Conservation (phyloP, 2,888 invertebrate genomes). For the Heliothis peltigera region DNA sequence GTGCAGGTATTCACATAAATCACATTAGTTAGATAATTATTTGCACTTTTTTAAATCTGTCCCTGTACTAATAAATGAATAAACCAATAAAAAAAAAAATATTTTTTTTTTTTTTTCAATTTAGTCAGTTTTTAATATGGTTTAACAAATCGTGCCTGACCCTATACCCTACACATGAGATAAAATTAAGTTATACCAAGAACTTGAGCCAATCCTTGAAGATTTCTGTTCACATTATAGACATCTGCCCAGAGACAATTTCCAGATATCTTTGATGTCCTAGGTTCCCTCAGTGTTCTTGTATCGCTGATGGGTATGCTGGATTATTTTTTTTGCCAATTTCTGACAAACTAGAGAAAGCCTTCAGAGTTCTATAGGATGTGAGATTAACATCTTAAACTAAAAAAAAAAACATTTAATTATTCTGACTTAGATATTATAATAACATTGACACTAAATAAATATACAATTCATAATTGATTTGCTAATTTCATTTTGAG, state of each 20-base stretch:
- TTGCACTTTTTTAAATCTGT: constrained; percentile 85
- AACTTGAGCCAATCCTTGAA: too few relatives aligned
- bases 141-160: too few relatives aligned
- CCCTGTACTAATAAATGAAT: constrained; percentile 58
- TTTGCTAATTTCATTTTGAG: constrained; percentile 17
- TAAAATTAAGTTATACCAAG: too few relatives aligned
- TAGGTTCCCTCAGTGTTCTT: too few relatives aligned
- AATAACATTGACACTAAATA: constrained; percentile 63
- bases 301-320: too few relatives aligned
- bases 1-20: constrained; percentile 53
- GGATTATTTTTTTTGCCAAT: too few relatives aligned
- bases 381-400: neutral
- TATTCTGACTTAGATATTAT: constrained; percentile 59
- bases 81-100: constrained; percentile 49
- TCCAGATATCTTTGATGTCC: too few relatives aligned
- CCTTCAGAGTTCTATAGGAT: neutral
- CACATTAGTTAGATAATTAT: constrained; percentile 70
- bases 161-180: too few relatives aligned
- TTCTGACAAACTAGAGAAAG: neutral
- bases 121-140: too few relatives aligned
- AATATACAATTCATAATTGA: constrained; percentile 47
- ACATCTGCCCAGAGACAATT: too few relatives aligned
- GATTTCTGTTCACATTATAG: too few relatives aligned
- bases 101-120: constrained; percentile 14
- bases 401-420: neutral